Conservation (phyloP, 2,113 vertebrate genomes). For the Corydoras sp. region DNA sequence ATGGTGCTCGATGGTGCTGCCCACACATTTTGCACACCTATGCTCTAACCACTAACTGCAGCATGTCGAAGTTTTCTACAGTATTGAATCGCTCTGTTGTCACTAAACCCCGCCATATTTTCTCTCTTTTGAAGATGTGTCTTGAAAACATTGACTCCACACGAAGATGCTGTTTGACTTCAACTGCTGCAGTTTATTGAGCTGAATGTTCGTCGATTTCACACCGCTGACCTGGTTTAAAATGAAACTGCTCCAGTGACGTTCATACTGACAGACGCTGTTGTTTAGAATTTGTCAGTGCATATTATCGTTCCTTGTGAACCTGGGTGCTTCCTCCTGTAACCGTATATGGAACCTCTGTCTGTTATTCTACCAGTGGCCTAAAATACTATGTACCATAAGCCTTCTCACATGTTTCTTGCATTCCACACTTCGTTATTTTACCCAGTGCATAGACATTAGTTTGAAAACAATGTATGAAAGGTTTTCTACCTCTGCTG, state of each 20-base stretch:
- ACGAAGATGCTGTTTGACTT: constrained; percentile 67
- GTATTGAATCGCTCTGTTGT: background rate
- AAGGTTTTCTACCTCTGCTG: too few relatives aligned
- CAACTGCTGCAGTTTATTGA: constrained; percentile 77
- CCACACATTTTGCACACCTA: too few relatives aligned
- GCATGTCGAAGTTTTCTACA: too few relatives aligned
- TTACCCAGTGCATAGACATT: background rate
- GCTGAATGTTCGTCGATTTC: constrained; percentile 53
- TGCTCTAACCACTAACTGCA: too few relatives aligned
- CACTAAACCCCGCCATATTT: constrained; percentile 25
- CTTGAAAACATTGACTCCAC: constrained; percentile 79
- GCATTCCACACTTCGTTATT: constrained; percentile 58
- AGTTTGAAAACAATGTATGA: too few relatives aligned
- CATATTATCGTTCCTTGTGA: constrained; percentile 82
- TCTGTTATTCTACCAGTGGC: constrained; percentile 72
- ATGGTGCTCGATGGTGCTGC: too few relatives aligned
- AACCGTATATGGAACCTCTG: constrained; percentile 80
- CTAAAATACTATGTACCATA: constrained; percentile 58
- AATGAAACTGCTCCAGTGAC: constrained; percentile 83
- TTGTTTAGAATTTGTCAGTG: constrained; percentile 86
- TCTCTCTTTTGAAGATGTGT: constrained; percentile 72
- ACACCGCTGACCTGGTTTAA: constrained; percentile 76
- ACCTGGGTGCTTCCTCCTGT: constrained; percentile 91
- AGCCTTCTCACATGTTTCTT: constrained; percentile 58
- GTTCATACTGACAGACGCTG: constrained; percentile 84